Base-by-base conservation (phyloP, 2,797 vertebrate species). In the Cuculus canorus region DNA sequence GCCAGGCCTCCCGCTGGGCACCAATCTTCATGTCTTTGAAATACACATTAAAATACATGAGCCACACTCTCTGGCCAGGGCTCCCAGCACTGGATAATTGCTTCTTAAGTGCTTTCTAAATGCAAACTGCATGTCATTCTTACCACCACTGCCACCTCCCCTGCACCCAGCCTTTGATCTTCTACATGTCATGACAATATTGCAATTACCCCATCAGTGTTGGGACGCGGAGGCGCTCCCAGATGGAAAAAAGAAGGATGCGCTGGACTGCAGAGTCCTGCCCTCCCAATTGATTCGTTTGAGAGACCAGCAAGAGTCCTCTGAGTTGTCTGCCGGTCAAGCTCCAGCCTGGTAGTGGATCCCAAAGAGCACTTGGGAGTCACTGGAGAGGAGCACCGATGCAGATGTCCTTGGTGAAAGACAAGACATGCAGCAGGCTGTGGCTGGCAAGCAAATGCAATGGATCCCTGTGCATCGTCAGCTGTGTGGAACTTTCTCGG, bases 51-150 rank as follows among this genome's bases (percentile, higher is more conserved):
- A 95, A 96, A 96, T 94, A 95, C 94, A 96, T 96, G 95, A 97
- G 95, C 91, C 90, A 32, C 92, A 83, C 83, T 94, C 95, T 86
- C 86, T 90, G 82, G 84, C 81, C 79, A 82, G 94, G 94, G 91
- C 90, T 95, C 86, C 83, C 86, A 88, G 89, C 57, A 9, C 85
- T 81, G 92, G 95, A 90, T 94, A 97, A 97, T 97, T 96, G 95
- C 95, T 95, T 93, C 96, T 91, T 92, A 96, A 96, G 93, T 95
- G 96, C 95, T 96, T 96, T 95, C 95, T 93, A 95, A 96, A 94
- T 95, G 92, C 95, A 96, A 95, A 92, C 93, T 85, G 92, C 77
- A 88, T 91, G 94, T 96, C 91, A 95, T 93, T 91, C 84, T 87
- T 60, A 91, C 76, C 82, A 56, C 65, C 35, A 65, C 41, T 59